Evolutionary conservation across 2,888 invertebrate species (phyloP).

Genomic region (Antheraea yamamai): DNA sequence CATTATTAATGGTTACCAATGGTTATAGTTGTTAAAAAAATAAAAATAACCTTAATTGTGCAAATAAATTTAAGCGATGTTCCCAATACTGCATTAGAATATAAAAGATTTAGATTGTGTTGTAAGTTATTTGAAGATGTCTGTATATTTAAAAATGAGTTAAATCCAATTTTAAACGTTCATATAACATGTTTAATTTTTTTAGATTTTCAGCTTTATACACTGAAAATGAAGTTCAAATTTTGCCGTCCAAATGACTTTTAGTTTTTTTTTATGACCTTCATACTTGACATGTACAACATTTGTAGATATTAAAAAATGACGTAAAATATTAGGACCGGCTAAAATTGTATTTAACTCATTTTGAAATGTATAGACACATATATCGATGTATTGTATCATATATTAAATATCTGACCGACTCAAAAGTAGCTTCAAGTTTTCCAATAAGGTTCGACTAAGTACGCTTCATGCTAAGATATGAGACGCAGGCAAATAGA

Average conservation of each 20-base stretch:
- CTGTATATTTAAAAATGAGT: too few species aligned
- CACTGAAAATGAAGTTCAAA: too few species aligned
- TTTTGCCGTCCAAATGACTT: too few species aligned
- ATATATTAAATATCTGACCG: conserved; percentile 34
- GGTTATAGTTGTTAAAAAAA: conserved; percentile 28
- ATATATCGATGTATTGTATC: conserved; percentile 20
- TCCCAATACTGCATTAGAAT: not conserved
- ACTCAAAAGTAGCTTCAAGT: conserved; percentile 55
- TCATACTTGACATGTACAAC: too few species aligned
- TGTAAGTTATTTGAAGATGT: not conserved
- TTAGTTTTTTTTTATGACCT: too few species aligned
- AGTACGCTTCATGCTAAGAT: conserved; percentile 66
- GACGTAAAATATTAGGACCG: too few species aligned
- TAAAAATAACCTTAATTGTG: not conserved
- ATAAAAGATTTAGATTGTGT: not conserved
- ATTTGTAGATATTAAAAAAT: too few species aligned
- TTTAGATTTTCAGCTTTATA: too few species aligned
- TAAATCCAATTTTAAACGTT: too few species aligned
- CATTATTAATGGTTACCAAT: conserved; percentile 53
- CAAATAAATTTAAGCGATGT: not conserved
- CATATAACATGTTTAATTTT: too few species aligned
- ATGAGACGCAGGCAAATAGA: conserved; percentile 76
- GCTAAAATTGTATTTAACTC: too few species aligned
- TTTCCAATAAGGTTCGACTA: conserved; percentile 70
- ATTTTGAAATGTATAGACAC: too few species aligned